Evolutionary conservation across 2,888 invertebrate genomes (phyloP).

Genomic region (Lordiphosa andalusiaca): DNA sequence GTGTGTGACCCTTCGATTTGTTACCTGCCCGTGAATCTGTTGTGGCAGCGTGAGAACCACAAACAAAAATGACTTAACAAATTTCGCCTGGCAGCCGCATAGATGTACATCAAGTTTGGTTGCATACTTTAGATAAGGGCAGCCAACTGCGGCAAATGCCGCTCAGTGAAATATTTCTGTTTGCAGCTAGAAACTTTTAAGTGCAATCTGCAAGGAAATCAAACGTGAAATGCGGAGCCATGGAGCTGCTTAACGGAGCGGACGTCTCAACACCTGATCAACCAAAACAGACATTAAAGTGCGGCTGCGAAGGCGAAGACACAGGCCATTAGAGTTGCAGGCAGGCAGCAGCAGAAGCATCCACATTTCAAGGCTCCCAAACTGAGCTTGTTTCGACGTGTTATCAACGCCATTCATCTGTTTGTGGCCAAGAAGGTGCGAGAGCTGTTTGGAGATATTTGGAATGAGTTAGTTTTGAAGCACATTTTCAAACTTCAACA

Average conservation of each 20-base stretch:
- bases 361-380: slow-evolving; percentile 32
- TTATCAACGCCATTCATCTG: slow-evolving; percentile 54
- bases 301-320: slow-evolving; percentile 54
- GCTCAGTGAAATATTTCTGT: slow-evolving; percentile 61
- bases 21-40: slow-evolving; percentile 1
- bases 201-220: slow-evolving; percentile 68
- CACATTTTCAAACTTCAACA: slow-evolving; percentile 31
- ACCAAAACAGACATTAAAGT: slow-evolving; percentile 71
- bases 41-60: slow-evolving; percentile 73
- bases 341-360: slow-evolving; percentile 26
- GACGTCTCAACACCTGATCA: slow-evolving; percentile 79
- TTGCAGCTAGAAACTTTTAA: slow-evolving; percentile 60
- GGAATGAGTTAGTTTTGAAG: no score
- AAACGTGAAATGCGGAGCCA: slow-evolving; percentile 47
- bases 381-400: slow-evolving; percentile 65
- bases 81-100: slow-evolving; percentile 53
- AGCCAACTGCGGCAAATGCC: slow-evolving; percentile 61
- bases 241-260: slow-evolving; percentile 24
- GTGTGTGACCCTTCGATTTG: slow-evolving; percentile 4
- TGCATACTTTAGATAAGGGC: slow-evolving; percentile 69
- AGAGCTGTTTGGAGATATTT: slow-evolving; percentile 21
- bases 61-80: slow-evolving; percentile 73
- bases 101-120: slow-evolving; percentile 15
- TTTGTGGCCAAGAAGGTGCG: slow-evolving; percentile 41
- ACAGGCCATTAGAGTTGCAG: slow-evolving; percentile 37